Evolutionary conservation across 2,113 vertebrate genomes (phyloP).

Genomic region (Thomomys bottae): DNA sequence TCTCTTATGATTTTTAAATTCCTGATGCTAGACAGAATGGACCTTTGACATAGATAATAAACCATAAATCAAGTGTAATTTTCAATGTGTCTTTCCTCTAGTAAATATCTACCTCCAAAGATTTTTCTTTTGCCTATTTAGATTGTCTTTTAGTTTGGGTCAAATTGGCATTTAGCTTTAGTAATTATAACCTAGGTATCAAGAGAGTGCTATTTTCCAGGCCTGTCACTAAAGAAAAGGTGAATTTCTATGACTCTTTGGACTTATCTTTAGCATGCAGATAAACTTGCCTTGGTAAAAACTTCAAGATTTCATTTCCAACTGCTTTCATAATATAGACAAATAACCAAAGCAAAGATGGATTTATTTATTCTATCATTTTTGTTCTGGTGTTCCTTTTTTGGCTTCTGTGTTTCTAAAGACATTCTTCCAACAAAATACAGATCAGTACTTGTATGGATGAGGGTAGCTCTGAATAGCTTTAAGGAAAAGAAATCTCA

Average conservation of each 20-base stretch:
- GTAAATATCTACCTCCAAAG: neutral
- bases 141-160: neutral
- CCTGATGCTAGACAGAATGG: neutral
- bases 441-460: constrained; percentile 32
- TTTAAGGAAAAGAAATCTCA: constrained; percentile 27
- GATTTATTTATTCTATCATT: neutral
- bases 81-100: neutral
- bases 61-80: neutral
- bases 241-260: neutral
- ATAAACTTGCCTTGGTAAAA: neutral
- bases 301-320: neutral
- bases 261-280: neutral
- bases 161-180: neutral
- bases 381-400: neutral
- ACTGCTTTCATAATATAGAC: neutral
- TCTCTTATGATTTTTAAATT: neutral
- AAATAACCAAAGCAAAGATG: neutral
- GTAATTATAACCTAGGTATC: neutral
- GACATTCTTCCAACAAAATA: constrained; percentile 55
- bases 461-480: constrained; percentile 25
- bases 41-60: neutral
- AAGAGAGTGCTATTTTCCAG: neutral
- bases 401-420: neutral
- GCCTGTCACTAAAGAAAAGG: neutral
- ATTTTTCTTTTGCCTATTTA: neutral